Evolutionary conservation across 2,888 invertebrate species (phyloP).

Genomic region (Diogma glabrata): DNA sequence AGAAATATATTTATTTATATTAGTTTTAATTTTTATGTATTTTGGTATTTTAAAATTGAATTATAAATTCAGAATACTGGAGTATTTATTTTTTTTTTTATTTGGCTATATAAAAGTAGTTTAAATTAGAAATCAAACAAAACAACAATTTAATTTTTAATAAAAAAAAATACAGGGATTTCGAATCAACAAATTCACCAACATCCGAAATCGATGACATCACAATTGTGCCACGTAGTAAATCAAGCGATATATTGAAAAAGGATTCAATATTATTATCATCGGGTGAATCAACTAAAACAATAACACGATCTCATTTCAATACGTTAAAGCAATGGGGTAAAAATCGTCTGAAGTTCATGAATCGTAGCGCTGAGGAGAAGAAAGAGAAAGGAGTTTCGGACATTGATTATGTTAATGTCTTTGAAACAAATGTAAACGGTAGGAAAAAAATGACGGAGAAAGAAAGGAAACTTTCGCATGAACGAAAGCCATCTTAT

Average conservation of each 20-base stretch:
- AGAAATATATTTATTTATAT: no score
- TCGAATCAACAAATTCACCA: conserved; percentile 6
- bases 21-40: no score
- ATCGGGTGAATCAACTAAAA: conserved; percentile 26
- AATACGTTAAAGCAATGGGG: conserved; percentile 79
- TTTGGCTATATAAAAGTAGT: no score
- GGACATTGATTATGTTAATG: conserved; percentile 47
- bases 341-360: conserved; percentile 61
- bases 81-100: no score
- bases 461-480: conserved; percentile 52
- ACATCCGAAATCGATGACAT: conserved; percentile 9
- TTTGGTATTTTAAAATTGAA: no score
- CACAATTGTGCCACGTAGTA: conserved; percentile 48
- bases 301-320: conserved; percentile 53
- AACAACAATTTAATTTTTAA: no score
- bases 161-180: no score
- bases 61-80: no score
- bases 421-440: conserved; percentile 52
- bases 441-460: conserved; percentile 43
- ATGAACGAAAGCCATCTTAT: conserved; percentile 68
- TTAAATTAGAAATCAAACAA: no score
- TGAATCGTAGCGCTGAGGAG: conserved; percentile 44
- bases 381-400: conserved; percentile 27
- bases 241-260: conserved; percentile 65
- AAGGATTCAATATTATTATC: conserved; percentile 40